Evolutionary conservation across 2,113 vertebrate genomes (phyloP).

Genomic region (Erinaceus europaeus): DNA sequence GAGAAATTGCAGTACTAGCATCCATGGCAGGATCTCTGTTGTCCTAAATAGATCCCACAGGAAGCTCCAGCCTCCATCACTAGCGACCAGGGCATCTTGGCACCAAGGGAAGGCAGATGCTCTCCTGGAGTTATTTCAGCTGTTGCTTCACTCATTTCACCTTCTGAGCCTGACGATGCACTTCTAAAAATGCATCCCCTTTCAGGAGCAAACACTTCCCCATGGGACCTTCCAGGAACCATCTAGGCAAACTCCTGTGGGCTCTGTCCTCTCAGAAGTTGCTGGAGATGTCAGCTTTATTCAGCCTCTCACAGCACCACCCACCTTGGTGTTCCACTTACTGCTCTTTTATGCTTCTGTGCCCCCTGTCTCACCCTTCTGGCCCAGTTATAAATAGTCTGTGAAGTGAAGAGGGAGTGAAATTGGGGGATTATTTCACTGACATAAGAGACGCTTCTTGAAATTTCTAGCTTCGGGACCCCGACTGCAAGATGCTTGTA

Average conservation of each 20-base stretch:
- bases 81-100: too few relatives aligned
- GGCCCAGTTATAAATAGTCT: background rate
- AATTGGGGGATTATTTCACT: constrained; percentile 19
- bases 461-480: constrained; percentile 22
- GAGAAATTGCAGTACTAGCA: too few relatives aligned
- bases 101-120: background rate
- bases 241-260: background rate
- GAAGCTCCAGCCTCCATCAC: too few relatives aligned
- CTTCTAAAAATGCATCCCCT: background rate
- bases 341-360: background rate
- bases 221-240: background rate
- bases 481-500: constrained; percentile 18
- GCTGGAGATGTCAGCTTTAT: background rate
- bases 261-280: background rate
- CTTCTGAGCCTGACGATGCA: background rate
- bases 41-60: too few relatives aligned
- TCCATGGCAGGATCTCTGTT: too few relatives aligned
- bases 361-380: background rate
- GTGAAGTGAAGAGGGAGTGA: background rate
- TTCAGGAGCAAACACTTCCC: background rate
- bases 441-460: background rate
- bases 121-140: background rate
- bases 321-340: background rate
- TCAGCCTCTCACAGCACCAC: background rate
- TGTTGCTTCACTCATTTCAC: background rate